A percentile compares a stretch with the other conserved stretches of the same genome.
These are phyloP conservation scores for Hydrozoanthus tunicans DNA, from an alignment of 64 coral and sea anemone species.

Conservation along the genomic window DNA sequence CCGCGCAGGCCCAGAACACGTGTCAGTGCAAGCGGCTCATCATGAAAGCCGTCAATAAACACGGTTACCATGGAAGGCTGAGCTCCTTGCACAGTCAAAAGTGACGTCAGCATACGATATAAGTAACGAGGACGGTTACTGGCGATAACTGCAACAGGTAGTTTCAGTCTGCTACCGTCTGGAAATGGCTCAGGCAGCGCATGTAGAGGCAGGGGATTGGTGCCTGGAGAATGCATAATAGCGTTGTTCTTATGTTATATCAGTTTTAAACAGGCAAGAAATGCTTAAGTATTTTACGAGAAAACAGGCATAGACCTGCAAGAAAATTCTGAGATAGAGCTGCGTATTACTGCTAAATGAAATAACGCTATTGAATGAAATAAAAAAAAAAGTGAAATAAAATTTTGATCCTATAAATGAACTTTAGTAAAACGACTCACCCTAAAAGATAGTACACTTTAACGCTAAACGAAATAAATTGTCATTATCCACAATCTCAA, in stretches of 20 bases:
- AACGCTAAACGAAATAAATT: too few species aligned
- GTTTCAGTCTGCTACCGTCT: conserved; percentile 22
- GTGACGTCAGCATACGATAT: conserved; percentile 45
- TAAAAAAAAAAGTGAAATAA: too few species aligned
- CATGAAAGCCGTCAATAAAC: conserved; percentile 52
- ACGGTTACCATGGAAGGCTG: conserved; percentile 39
- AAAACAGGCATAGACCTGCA: too few species aligned
- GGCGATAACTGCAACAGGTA: conserved; percentile 55
- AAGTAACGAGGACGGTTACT: conserved; percentile 59
- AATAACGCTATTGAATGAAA: too few species aligned
- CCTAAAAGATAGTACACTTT: too few species aligned
- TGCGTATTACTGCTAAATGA: too few species aligned
- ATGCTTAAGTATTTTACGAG: too few species aligned
- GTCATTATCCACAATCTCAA: too few species aligned
- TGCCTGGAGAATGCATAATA: neutral
- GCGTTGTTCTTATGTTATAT: neutral
- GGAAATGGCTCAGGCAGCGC: conserved; percentile 24
- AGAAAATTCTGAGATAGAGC: too few species aligned
- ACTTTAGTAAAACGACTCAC: too few species aligned
- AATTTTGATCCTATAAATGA: too few species aligned
- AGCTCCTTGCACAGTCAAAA: conserved; percentile 38
- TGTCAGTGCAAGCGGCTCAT: conserved; percentile 65
- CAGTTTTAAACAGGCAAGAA: too few species aligned
- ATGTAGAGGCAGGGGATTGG: conserved; percentile 35
- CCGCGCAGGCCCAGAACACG: conserved; percentile 66